A percentile compares a stretch with the other conserved stretches of the same genome.
phyloP scores from a whole-genome alignment of 2,113 vertebrate genomes.

The Circaetus cinerascens region DNA sequence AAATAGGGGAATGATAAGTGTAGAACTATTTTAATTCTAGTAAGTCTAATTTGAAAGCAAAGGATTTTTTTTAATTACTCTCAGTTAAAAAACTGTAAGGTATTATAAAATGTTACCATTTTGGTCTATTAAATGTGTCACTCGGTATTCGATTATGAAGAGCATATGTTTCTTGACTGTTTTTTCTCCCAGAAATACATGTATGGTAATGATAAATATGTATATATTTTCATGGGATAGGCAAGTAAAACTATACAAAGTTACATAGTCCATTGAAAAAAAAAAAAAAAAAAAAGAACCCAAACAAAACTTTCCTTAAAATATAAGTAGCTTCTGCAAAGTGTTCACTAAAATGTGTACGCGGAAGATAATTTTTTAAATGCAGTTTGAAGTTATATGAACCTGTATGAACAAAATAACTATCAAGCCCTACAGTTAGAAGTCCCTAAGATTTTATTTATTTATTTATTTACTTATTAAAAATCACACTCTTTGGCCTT shows the following conservation, averaged over 20 bases:
- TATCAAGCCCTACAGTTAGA: not conserved
- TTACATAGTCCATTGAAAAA: not conserved
- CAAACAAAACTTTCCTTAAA: not conserved
- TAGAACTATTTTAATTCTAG: not conserved
- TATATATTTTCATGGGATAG: not conserved
- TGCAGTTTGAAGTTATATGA: not conserved
- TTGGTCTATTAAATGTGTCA: not conserved
- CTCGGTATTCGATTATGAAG: not conserved
- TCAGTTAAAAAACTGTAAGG: not conserved
- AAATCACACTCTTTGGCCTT: not conserved
- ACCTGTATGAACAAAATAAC: not conserved
- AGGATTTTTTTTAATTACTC: not conserved
- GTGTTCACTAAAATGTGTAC: not conserved
- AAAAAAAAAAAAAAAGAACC: not conserved
- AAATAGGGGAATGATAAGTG: not conserved
- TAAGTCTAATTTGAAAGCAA: not conserved
- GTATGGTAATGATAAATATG: not conserved
- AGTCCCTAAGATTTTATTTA: not conserved
- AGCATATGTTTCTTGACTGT: not conserved
- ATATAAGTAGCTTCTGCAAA: not conserved
- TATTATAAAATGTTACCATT: not conserved
- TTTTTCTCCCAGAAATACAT: not conserved
- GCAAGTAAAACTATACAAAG: not conserved
- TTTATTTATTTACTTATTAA: not conserved
- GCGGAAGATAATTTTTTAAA: not conserved